Percentiles rank a stretch among this genome's conserved stretches.
Evolutionary conservation across 1,140 invertebrate genomes (phyloP).

Genomic region (Aleiodes sp.): DNA sequence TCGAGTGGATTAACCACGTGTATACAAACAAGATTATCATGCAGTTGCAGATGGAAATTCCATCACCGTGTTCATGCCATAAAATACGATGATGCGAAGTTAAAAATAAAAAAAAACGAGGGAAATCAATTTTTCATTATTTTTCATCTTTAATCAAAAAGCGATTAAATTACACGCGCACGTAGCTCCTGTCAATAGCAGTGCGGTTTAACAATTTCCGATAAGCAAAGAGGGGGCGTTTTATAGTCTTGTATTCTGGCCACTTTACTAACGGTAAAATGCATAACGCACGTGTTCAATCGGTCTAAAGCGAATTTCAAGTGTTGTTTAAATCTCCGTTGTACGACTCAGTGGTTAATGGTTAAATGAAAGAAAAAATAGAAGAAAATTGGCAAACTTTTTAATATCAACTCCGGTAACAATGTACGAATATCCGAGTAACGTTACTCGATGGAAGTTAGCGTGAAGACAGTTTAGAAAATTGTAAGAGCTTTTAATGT

Average conservation of each 20-base stretch:
- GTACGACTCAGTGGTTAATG: neutral
- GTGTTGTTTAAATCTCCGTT: slow-evolving; percentile 3
- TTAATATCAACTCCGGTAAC: neutral
- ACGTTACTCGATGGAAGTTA: too few species aligned
- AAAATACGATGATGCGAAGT: too few species aligned
- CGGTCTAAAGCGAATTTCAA: neutral
- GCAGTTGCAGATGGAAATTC: too few species aligned
- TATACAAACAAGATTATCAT: neutral
- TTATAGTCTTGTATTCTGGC: neutral
- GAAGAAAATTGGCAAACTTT: neutral
- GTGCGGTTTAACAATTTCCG: neutral
- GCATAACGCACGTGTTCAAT: slow-evolving; percentile 12
- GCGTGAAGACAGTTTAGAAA: slow-evolving; percentile 35
- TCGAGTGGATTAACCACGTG: neutral
- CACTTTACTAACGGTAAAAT: slow-evolving; percentile 8
- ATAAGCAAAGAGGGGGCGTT: slow-evolving; percentile 11
- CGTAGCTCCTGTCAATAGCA: neutral
- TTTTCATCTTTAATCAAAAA: neutral
- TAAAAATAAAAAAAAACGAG: neutral
- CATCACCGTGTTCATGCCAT: too few species aligned
- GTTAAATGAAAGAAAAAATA: neutral
- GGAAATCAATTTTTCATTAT: neutral
- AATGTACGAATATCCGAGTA: neutral
- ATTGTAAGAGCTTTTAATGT: slow-evolving; percentile 34
- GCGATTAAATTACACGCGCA: neutral